Evolutionary conservation across 2,888 invertebrate species (phyloP).

Genomic region (Scrobipalpa costella): DNA sequence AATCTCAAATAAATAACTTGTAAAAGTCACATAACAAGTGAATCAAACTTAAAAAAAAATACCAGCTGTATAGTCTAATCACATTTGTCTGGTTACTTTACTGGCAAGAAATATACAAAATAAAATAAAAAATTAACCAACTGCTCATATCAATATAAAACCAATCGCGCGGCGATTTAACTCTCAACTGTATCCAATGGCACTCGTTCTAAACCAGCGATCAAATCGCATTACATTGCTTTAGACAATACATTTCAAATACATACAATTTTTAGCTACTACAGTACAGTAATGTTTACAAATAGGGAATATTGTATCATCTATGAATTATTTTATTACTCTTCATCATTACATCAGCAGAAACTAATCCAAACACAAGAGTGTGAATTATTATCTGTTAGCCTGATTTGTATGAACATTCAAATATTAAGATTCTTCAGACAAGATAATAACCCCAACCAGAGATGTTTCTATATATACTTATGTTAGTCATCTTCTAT

Average conservation of each 20-base stretch:
- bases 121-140: not conserved
- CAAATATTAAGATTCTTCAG: too few relatives aligned
- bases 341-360: not conserved
- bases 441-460: too few relatives aligned
- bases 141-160: not conserved
- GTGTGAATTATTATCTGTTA: too few relatives aligned
- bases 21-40: not conserved
- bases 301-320: slow-evolving; percentile 8
- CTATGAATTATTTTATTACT: not conserved
- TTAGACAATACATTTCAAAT: not conserved
- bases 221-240: slow-evolving; percentile 6
- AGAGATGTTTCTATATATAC: not conserved
- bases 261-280: slow-evolving; percentile 2
- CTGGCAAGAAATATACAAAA: not conserved
- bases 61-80: not conserved
- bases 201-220: not conserved
- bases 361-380: not conserved
- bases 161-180: not conserved
- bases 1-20: slow-evolving; percentile 8
- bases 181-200: not conserved
- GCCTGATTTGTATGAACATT: too few relatives aligned
- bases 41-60: not conserved
- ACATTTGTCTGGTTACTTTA: not conserved
- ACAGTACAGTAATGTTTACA: slow-evolving; percentile 6
- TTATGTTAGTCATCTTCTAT: not conserved